Evolutionary conservation across 2,888 invertebrate genomes (phyloP).

Genomic region (Octonoba sinensis): DNA sequence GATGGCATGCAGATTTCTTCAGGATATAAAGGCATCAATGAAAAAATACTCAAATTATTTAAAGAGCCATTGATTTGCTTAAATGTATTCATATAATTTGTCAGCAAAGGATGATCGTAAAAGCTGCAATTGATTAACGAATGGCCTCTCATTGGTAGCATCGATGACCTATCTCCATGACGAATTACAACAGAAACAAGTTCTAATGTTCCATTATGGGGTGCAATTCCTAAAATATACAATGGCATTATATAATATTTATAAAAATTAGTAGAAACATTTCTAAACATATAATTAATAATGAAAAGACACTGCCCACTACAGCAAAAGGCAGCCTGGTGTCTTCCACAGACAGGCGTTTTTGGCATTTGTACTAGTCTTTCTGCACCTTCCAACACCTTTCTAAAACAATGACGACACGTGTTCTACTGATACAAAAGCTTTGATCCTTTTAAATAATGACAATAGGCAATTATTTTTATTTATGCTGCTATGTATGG

Average conservation of each 20-base stretch:
- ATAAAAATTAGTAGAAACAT: no score
- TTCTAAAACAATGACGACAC: no score
- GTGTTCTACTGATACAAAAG: no score
- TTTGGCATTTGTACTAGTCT: no score
- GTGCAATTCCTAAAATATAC: conserved; percentile 10
- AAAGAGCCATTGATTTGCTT: background rate
- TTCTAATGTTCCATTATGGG: conserved; percentile 24
- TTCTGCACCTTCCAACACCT: no score
- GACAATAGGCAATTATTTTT: no score
- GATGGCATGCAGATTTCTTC: conserved; percentile 83
- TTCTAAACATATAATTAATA: no score
- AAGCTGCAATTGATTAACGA: conserved; percentile 82
- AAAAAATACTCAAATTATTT: conserved; percentile 76
- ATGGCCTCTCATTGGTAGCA: conserved; percentile 84
- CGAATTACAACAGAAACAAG: conserved; percentile 81
- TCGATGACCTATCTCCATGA: conserved; percentile 90
- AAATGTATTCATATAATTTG: conserved; percentile 24
- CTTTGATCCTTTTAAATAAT: no score
- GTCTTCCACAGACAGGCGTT: no score
- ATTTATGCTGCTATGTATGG: no score
- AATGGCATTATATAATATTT: background rate
- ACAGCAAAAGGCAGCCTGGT: no score
- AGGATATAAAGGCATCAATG: conserved; percentile 85
- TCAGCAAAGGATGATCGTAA: conserved; percentile 71
- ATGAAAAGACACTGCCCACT: no score